Evolutionary conservation across 2,888 invertebrate species (phyloP), one percentile per base, ranked within the genome.

Genomic region (Zaprionus lineosus): DNA sequence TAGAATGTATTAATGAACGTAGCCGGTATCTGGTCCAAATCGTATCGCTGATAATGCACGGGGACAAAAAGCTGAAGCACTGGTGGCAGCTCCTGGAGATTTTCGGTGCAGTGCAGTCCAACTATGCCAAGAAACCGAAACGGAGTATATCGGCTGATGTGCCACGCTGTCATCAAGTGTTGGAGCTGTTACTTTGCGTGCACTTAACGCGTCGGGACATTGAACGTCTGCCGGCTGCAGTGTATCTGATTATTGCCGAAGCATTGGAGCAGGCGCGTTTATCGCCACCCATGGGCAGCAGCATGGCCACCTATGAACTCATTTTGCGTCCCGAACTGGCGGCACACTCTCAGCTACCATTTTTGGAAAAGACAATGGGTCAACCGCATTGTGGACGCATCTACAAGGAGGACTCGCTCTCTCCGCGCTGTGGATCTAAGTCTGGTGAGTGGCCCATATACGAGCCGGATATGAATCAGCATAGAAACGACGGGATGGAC

Each of bases 231-330:
- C 95, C 95, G 0, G 91, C 93, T 6, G 94, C 94, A 1, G 90
- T 96, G 18, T 92, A 93, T 44, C 90, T 94, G 9, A 91, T 95
- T 9, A 89, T 96, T 7, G 92, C 93, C 53, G 93, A 94, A 77
- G 92, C 93, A 1, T 91, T 95, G 63, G 93, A 94, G 88, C 91
- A 92, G 68, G 94, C 94, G 61, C 91, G 95, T 52, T 91, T 93
- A 61, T 91, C 92, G 60, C 95, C 95, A 7, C 94, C 94, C 0
- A 91, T 93, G 19, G 93, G 94, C 84, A 95, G 95, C 93, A 92
- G 93, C 0, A 91, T 92, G 43, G 91, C 92, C 53, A 93, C 93
- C 0, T 95, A 95, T 84, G 92, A 92, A 59, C 89, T 96, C 5
- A 91, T 96, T 33, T 92, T 93, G 73, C 91, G 95, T 8, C 92